Percentiles rank a stretch among this genome's conserved stretches.
Evolutionary conservation across 37 sponge, comb jelly and placozoan species (phyloP).

Genomic region (Oopsacas minuta): DNA sequence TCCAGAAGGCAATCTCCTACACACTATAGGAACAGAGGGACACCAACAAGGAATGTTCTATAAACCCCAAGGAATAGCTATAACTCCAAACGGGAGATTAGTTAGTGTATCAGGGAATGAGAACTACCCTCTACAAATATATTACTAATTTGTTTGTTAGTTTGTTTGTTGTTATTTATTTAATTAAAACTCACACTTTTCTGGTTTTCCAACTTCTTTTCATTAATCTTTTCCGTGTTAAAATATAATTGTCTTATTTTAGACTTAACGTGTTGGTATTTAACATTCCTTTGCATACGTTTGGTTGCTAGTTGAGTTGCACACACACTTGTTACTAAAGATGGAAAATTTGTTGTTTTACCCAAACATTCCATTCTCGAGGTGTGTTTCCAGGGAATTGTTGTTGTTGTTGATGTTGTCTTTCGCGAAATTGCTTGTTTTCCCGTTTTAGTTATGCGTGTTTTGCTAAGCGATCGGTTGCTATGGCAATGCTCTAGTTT

Average conservation of each 20-base stretch:
- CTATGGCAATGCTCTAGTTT: not conserved
- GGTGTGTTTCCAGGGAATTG: not conserved
- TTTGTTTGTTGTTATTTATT: not conserved
- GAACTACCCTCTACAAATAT: too few relatives aligned
- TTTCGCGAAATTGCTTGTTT: not conserved
- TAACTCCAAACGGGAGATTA: too few relatives aligned
- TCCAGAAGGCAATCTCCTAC: too few relatives aligned
- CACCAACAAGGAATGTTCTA: too few relatives aligned
- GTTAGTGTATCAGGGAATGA: too few relatives aligned
- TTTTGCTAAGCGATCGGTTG: not conserved
- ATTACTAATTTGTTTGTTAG: not conserved
- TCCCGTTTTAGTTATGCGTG: not conserved
- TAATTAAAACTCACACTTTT: not conserved
- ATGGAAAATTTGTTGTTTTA: conserved; percentile 9
- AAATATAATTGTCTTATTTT: not conserved
- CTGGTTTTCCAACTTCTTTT: not conserved
- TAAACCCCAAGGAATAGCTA: too few relatives aligned
- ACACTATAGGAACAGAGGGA: too few relatives aligned
- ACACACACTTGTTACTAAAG: conserved; percentile 14
- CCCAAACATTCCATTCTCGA: not conserved
- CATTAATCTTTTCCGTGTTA: not conserved
- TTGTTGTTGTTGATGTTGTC: not conserved
- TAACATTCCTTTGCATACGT: not conserved
- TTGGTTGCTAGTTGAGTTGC: not conserved
- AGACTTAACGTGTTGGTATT: not conserved